These are phyloP conservation scores for Toxotes jaculatrix DNA, from an alignment of 2,113 vertebrate species.

Conservation along the genomic window DNA sequence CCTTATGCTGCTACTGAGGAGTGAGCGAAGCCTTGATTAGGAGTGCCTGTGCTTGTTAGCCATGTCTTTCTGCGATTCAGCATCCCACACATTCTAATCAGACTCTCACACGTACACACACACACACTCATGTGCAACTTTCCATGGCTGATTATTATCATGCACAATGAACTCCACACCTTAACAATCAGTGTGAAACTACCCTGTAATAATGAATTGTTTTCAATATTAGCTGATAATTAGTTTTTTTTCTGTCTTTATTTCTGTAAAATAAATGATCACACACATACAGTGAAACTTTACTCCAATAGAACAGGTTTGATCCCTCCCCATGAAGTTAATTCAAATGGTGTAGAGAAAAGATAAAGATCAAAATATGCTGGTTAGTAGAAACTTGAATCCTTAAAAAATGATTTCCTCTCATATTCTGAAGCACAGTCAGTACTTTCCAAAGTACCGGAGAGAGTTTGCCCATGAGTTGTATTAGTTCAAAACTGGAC, in stretches of 20 bases:
- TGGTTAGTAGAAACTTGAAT: not conserved
- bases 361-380: not conserved
- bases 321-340: not conserved
- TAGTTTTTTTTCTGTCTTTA: not conserved
- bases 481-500: not conserved
- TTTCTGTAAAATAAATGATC: constrained; percentile 1
- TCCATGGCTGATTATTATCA: constrained; percentile 31
- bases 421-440: not conserved
- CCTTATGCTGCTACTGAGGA: constrained; percentile 68
- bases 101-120: constrained; percentile 2
- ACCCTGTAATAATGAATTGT: not conserved
- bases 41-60: constrained; percentile 62
- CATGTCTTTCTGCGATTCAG: constrained; percentile 44
- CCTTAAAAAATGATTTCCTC: not conserved
- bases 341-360: not conserved
- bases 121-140: not conserved
- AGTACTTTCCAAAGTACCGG: not conserved
- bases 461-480: not conserved
- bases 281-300: not conserved
- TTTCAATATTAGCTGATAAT: constrained; percentile 26
- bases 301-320: not conserved
- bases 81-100: constrained; percentile 67
- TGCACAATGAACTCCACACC: constrained; percentile 13
- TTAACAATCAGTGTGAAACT: constrained; percentile 42
- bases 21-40: constrained; percentile 70